Conservation (phyloP, 2,888 invertebrate species). For the Orthosia gracilis region DNA sequence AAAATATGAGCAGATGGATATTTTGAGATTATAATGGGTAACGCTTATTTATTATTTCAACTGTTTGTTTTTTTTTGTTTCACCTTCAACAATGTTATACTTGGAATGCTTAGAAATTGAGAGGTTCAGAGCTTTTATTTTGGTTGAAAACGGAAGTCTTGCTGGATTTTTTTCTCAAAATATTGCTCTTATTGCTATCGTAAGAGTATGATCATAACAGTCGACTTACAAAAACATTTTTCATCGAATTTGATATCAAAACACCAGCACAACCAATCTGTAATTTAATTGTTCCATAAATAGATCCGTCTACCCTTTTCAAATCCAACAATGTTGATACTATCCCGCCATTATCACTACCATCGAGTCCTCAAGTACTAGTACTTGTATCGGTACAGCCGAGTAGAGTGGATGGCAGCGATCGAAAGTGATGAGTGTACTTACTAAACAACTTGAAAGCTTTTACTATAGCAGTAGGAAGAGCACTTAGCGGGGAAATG, state of each 20-base stretch:
- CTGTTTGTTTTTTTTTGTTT: no score
- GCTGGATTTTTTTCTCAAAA: no score
- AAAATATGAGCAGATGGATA: no score
- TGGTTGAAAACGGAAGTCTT: no score
- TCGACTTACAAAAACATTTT: background rate
- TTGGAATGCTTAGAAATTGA: no score
- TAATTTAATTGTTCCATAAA: background rate
- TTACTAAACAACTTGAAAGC: slow-evolving; percentile 70
- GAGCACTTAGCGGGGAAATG: slow-evolving; percentile 40
- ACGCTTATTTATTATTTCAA: no score
- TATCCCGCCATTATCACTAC: slow-evolving; percentile 23
- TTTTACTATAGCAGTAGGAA: slow-evolving; percentile 53
- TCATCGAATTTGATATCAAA: background rate
- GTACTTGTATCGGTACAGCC: slow-evolving; percentile 49
- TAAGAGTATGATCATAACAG: background rate
- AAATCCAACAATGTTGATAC: slow-evolving; percentile 31
- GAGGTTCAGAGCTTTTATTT: no score
- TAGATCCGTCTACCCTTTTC: background rate
- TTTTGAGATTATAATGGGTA: no score
- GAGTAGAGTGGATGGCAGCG: slow-evolving; percentile 53
- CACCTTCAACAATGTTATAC: no score
- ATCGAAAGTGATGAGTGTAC: slow-evolving; percentile 74
- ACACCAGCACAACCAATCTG: background rate
- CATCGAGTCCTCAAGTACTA: slow-evolving; percentile 36
- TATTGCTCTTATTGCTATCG: no score